Evolutionary conservation across 2,797 vertebrate genomes (phyloP).

Genomic region (Adrianichthys oophorus): DNA sequence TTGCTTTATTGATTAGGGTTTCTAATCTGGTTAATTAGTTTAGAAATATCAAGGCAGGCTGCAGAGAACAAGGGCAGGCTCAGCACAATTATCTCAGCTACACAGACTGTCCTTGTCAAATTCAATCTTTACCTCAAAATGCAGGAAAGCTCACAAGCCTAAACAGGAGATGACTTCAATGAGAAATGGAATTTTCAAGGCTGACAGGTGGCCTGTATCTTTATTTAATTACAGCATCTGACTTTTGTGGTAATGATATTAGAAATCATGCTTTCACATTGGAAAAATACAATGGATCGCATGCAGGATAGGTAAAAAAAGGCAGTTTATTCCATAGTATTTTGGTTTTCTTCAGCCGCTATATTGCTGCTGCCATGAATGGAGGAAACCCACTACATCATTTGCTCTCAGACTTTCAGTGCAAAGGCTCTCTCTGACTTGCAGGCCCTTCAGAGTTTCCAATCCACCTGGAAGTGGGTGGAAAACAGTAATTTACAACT

Average conservation of each 20-base stretch:
- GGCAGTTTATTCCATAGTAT: slow-evolving; percentile 14
- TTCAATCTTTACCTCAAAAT: slow-evolving; percentile 33
- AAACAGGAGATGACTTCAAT: slow-evolving; percentile 28
- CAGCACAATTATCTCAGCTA: slow-evolving; percentile 28
- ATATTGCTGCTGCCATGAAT: slow-evolving; percentile 6
- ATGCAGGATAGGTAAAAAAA: neutral
- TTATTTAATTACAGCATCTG: slow-evolving; percentile 7
- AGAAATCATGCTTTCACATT: neutral
- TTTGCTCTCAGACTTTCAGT: slow-evolving; percentile 29
- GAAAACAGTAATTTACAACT: slow-evolving; percentile 21
- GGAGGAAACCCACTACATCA: slow-evolving; percentile 44
- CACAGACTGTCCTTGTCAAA: slow-evolving; percentile 52
- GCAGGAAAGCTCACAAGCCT: slow-evolving; percentile 8
- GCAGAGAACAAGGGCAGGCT: slow-evolving; percentile 45
- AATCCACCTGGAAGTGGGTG: slow-evolving; percentile 39
- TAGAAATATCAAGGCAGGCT: slow-evolving; percentile 48
- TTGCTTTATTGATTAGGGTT: slow-evolving; percentile 49
- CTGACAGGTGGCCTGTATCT: slow-evolving; percentile 6
- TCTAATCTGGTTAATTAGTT: slow-evolving; percentile 63
- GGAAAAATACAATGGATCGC: neutral
- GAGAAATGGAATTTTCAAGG: slow-evolving; percentile 13
- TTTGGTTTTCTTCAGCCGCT: slow-evolving; percentile 34
- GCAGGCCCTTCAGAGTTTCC: slow-evolving; percentile 32
- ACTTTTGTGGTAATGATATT: neutral
- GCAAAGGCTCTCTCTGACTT: slow-evolving; percentile 36